A percentile compares a stretch with the other conserved stretches of the same genome.
Conservation (phyloP, 2,888 invertebrate genomes). For the Melanotus villosus region DNA sequence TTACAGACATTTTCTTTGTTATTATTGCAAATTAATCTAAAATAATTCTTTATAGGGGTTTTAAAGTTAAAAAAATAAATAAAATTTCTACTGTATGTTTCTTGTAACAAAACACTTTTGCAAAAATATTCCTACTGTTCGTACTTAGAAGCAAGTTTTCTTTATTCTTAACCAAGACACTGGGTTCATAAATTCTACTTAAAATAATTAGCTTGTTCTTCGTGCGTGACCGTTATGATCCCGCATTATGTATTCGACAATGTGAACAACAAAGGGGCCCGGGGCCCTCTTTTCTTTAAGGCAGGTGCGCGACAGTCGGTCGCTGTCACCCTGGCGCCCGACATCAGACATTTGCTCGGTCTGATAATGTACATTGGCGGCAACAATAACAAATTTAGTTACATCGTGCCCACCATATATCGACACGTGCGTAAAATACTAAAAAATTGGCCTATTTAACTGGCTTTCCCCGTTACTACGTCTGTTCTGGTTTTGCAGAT, state of each 20-base stretch:
- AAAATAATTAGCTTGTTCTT: constrained; percentile 2
- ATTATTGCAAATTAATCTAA: too few species aligned
- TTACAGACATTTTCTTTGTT: too few species aligned
- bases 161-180: not conserved
- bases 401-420: constrained; percentile 19
- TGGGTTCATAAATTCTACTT: not conserved
- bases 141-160: too few species aligned
- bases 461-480: too few species aligned
- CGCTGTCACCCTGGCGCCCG: constrained; percentile 50
- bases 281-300: not conserved
- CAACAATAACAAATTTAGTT: constrained; percentile 42
- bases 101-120: too few species aligned
- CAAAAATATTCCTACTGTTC: too few species aligned
- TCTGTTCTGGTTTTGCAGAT: too few species aligned
- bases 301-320: constrained; percentile 6
- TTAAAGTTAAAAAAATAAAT: too few species aligned
- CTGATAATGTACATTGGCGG: constrained; percentile 49
- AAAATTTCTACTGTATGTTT: too few species aligned
- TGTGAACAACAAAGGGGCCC: constrained; percentile 1
- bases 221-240: constrained; percentile 36
- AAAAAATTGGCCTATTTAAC: not conserved
- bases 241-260: constrained; percentile 20
- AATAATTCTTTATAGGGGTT: too few species aligned
- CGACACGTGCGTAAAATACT: constrained; percentile 11
- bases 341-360: constrained; percentile 49